phyloP scores from a whole-genome alignment of 92 coral and sea anemone species.

The Porites cylindrica region DNA sequence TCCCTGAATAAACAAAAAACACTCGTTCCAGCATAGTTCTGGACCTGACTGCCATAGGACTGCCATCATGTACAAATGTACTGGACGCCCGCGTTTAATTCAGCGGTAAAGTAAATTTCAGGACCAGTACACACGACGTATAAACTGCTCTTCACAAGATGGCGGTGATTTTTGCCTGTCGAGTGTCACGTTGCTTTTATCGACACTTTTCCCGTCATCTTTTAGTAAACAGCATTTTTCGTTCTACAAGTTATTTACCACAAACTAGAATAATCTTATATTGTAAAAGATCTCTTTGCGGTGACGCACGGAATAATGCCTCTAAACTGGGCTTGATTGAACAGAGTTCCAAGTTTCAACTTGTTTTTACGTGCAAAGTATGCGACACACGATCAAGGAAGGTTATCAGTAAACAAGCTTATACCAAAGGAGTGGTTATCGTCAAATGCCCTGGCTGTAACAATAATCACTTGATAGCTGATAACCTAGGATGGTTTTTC shows the following conservation, averaged over 20 bases:
- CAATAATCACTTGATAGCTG: conserved; percentile 96
- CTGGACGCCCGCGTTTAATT: not conserved
- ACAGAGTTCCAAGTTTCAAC: conserved; percentile 61
- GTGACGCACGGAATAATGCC: not conserved
- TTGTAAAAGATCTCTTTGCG: conserved; percentile 44
- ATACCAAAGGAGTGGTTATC: conserved; percentile 90
- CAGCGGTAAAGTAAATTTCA: not conserved
- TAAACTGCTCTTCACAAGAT: conserved; percentile 1
- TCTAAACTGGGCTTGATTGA: conserved; percentile 49
- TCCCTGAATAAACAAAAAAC: not conserved
- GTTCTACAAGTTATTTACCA: not conserved
- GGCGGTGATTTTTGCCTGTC: conserved; percentile 48
- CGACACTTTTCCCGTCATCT: conserved; percentile 18
- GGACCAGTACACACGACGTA: not conserved
- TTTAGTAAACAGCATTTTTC: not conserved
- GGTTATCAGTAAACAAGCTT: conserved; percentile 91
- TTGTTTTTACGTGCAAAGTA: conserved; percentile 92
- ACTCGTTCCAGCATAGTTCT: not conserved
- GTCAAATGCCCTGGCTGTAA: conserved; percentile 92
- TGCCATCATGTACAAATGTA: conserved; percentile 12
- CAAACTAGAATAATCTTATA: not conserved
- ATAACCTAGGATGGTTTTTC: conserved; percentile 93
- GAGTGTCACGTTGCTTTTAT: not conserved
- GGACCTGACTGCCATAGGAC: conserved; percentile 8
- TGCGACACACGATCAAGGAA: conserved; percentile 87